Evolutionary conservation across 2,113 vertebrate species (phyloP).

Genomic region (Callocephalon fimbriatum): DNA sequence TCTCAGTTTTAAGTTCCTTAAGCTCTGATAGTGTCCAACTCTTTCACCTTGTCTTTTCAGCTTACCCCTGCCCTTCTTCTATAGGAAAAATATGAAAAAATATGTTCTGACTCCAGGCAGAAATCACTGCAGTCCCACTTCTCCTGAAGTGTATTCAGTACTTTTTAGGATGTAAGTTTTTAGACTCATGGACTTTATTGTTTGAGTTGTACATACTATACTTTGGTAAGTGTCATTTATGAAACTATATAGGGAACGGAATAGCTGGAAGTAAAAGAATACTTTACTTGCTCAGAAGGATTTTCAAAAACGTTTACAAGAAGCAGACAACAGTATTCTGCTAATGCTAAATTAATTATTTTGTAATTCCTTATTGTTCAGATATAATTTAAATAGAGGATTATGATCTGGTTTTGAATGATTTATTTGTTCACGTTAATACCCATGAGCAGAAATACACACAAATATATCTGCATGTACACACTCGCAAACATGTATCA

Average conservation of each 20-base stretch:
- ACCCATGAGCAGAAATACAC: neutral
- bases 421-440: neutral
- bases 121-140: neutral
- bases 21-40: neutral
- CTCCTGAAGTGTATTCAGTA: neutral
- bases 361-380: neutral
- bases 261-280: neutral
- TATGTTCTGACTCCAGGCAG: rapidly evolving
- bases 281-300: neutral
- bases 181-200: neutral
- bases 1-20: neutral
- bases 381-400: neutral
- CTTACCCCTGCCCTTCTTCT: neutral
- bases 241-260: neutral
- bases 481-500: rapidly evolving
- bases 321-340: neutral
- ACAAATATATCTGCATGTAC: rapidly evolving
- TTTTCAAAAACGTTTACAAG: neutral
- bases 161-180: neutral
- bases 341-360: neutral
- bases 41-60: neutral
- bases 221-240: neutral
- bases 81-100: neutral
- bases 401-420: neutral
- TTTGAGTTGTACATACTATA: neutral